These are phyloP conservation scores for Eciton burchellii DNA, from an alignment of 1,140 invertebrate genomes.

Conservation along the genomic window DNA sequence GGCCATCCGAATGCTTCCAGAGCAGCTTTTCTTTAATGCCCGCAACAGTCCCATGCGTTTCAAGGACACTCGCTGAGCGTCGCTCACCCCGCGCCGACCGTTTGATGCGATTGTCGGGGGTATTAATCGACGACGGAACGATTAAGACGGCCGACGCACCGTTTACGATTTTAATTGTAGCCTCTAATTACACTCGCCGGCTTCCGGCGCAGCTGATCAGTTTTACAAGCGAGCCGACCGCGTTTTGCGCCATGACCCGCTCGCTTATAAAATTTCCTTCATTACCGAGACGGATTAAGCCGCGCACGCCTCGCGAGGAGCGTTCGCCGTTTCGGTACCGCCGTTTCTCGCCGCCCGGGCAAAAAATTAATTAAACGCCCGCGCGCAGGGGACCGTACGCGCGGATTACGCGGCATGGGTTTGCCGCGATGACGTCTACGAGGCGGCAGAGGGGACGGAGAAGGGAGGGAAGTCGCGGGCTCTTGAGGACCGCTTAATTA, in stretches of 20 bases:
- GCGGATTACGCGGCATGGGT: conserved; percentile 39
- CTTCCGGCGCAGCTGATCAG: background rate
- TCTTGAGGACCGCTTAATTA: conserved; percentile 36
- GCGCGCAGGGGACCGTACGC: background rate
- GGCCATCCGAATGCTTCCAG: no score
- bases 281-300: conserved; percentile 44
- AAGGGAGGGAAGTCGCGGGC: conserved; percentile 14
- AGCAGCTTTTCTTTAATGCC: no score
- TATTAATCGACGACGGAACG: no score
- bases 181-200: background rate
- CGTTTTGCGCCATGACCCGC: background rate
- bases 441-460: conserved; percentile 16
- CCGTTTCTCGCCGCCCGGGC: no score
- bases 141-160: no score
- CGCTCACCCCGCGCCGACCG: no score
- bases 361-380: conserved; percentile 55
- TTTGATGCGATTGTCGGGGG: no score
- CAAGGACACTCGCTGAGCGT: no score
- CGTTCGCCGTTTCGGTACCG: background rate
- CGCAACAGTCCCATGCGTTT: no score
- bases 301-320: background rate
- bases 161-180: background rate
- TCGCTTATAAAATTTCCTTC: conserved; percentile 13
- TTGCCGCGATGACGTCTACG: conserved; percentile 5
- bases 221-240: background rate